Evolutionary conservation across 2,113 vertebrate species (phyloP), one percentile per base, ranked within the genome.

Genomic region (Dascyllus trimaculatus): DNA sequence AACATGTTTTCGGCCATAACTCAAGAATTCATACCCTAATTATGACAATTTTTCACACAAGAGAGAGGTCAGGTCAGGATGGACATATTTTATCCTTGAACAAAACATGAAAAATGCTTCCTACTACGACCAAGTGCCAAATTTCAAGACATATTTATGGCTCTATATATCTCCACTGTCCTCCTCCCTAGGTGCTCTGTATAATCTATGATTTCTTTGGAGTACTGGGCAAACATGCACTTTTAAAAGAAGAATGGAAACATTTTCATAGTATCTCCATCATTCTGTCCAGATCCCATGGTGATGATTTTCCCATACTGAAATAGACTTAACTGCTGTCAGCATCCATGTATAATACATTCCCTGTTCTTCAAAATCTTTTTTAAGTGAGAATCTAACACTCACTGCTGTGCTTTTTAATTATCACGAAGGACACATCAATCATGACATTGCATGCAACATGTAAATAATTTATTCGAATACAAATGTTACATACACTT

Each of bases 381-480:
- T 48, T 18, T 18, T 48, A 19, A 48, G 19, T 21, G 17, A 10
- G 18, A 69, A 35, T 46, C 10, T 3, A 53, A 15, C 14, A 15
- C 49, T 62, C 32, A 49, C 19, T 59, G 19, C 0, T 5, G 22
- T 24, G 49, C 10, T 17, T 3, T 57, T 58, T 60, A 68, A 64
- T 70, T 49, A 48, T 38, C 49, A 76, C 13, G 24, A 75, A 76
- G 46, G 21, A 85, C 53, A 56, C 32, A 49, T 29, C n/a, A 67
- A 52, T 40, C 11, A 60, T 22, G 62, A 59, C 66, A 46, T 54
- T 43, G 65, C 35, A 59, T 83, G 74, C 76, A 83, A 89, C 71
- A 93, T 91, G 87, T 84, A 84, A 51, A 90, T 91, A 2, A 90
- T 95, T 95, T 95, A 94, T 95, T 95, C 88, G 38, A 92, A 88